Base-by-base conservation (phyloP, 2,797 vertebrate genomes). In the Acanthiza pusilla region DNA sequence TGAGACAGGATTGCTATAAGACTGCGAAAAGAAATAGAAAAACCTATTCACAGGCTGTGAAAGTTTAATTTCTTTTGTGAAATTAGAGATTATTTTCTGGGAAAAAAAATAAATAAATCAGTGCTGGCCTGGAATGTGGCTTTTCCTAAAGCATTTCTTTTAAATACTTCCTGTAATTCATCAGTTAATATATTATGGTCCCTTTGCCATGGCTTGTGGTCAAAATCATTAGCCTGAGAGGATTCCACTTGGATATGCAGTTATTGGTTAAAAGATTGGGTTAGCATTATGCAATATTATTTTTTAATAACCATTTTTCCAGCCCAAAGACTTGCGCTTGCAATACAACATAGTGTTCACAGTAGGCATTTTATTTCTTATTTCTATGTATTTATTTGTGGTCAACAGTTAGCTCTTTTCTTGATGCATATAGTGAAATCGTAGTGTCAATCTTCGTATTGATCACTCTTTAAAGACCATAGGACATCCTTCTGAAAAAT, bases 11-110 rank as follows among this genome's bases (percentile, higher is more conserved):
- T 67, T 72, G 45, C 14, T 82, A 10, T 40, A 71, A 55, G 54
- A 91, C 4, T 85, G 43, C 53, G 50, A 76, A 94, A 94, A 63
- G 27, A 82, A 91, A 90, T 51, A 85, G 61, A 88, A 95, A 94
- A 15, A 9, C 12, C 20, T 82, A 32, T 61, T 84, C 53, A 50
- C 14, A 86, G 17, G 4, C 48, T 57, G 19, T 55, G 57, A 74
- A 92, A 79, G n/a, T 81, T 93, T 93, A 2, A 63, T 65, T 65
- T 85, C 29, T 91, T 86, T 70, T 60, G 38, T 82, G 74, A 87
- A 57, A 76, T 87, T 57, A 85, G 19, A 61, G 72, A 53, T 54
- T 54, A 40, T 87, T 85, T 92, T 79, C 32, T 29, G 36, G 5
- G 4, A 9, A 4, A 74, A 75, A 54, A 10, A 36, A 47, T 68